These are phyloP conservation scores for Hycleus phaleratus DNA, from an alignment of 1,140 invertebrate species.

Conservation along the genomic window DNA sequence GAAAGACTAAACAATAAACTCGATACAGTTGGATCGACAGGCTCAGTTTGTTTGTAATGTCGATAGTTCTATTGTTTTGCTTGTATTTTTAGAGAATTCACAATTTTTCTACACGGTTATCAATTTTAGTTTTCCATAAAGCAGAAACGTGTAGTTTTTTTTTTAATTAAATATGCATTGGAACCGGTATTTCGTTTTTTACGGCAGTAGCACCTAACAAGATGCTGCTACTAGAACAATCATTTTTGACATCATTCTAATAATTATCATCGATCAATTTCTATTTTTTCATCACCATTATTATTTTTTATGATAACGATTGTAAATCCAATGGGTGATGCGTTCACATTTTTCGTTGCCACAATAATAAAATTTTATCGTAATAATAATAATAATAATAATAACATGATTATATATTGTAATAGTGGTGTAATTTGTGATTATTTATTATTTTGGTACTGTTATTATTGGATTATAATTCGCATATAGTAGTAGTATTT, in stretches of 20 bases:
- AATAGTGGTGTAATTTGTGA: conserved; percentile 25
- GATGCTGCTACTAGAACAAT: too few species aligned
- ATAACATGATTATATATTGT: conserved; percentile 23
- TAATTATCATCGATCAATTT: too few species aligned
- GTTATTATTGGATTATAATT: conserved; percentile 30
- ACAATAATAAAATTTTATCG: conserved; percentile 27
- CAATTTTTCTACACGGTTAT: background rate
- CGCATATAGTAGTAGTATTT: conserved; percentile 3
- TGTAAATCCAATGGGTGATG: background rate
- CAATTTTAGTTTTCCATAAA: too few species aligned
- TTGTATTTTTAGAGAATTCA: conserved; percentile 11
- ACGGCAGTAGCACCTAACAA: too few species aligned
- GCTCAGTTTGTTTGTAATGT: conserved; percentile 3
- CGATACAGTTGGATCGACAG: background rate
- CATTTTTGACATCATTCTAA: too few species aligned
- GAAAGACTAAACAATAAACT: conserved; percentile 7
- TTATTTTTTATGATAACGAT: background rate
- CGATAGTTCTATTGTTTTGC: conserved; percentile 12
- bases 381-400: conserved; percentile 15
- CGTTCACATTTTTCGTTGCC: background rate
- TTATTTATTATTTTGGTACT: conserved; percentile 29
- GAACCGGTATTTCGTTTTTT: too few species aligned
- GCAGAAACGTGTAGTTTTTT: too few species aligned
- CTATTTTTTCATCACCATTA: too few species aligned
- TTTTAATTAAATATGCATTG: too few species aligned